phyloP scores from a whole-genome alignment of 2,888 invertebrate genomes.

The Cephus runcator region DNA sequence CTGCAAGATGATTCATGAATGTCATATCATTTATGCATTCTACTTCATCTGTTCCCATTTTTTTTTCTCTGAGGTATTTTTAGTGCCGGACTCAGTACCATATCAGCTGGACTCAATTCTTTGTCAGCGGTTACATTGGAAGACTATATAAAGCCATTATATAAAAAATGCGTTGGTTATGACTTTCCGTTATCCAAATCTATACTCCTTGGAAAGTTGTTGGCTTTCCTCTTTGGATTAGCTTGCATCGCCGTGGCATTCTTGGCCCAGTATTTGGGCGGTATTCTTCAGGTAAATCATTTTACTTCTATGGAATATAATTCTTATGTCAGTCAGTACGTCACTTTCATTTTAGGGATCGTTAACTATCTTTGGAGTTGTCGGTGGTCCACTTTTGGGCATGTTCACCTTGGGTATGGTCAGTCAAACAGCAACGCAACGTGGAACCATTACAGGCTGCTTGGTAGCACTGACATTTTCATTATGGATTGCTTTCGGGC shows the following conservation, averaged over 20 bases:
- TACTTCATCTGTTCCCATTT: neutral
- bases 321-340: neutral
- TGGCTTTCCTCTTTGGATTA: constrained; percentile 79
- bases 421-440: constrained; percentile 77
- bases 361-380: constrained; percentile 87
- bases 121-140: constrained; percentile 90
- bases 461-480: constrained; percentile 74
- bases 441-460: constrained; percentile 77
- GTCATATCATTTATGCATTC: neutral
- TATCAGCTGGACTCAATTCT: constrained; percentile 91
- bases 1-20: neutral
- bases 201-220: constrained; percentile 66
- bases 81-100: constrained; percentile 90
- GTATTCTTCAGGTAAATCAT: constrained; percentile 77
- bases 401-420: constrained; percentile 89
- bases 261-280: constrained; percentile 83
- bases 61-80: constrained; percentile 74
- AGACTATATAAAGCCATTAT: constrained; percentile 77
- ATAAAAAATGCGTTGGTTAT: constrained; percentile 31
- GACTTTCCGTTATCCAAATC: constrained; percentile 40
- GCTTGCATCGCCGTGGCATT: constrained; percentile 85
- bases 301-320: neutral
- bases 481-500: constrained; percentile 88
- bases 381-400: constrained; percentile 88
- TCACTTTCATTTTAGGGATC: constrained; percentile 61